Percentiles rank a stretch among this genome's conserved stretches.
These are phyloP conservation scores for Corythaeola cristata DNA, from an alignment of 2,113 vertebrate species.

Conservation along the genomic window DNA sequence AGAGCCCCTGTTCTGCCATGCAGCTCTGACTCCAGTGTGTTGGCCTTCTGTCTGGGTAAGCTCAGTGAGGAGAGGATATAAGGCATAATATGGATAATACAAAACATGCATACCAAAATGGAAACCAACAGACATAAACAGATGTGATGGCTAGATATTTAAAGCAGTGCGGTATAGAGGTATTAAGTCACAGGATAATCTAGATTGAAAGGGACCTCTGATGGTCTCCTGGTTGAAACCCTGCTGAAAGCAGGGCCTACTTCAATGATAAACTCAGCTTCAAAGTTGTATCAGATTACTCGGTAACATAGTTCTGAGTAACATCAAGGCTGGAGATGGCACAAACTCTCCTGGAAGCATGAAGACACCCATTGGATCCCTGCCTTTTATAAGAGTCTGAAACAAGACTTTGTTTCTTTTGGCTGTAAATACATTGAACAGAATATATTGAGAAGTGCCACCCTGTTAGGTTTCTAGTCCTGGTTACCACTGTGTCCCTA, in stretches of 20 bases:
- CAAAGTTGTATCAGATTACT: neutral
- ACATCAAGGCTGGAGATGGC: neutral
- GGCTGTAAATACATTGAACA: neutral
- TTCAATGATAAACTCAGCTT: neutral
- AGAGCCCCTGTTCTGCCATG: neutral
- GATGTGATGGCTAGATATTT: neutral
- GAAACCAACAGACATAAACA: neutral
- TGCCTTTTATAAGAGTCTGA: neutral
- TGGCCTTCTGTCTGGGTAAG: neutral
- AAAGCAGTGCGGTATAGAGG: neutral
- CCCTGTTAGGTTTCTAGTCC: conserved; percentile 2
- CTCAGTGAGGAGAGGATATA: neutral
- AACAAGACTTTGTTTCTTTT: neutral
- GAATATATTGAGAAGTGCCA: neutral
- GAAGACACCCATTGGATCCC: neutral
- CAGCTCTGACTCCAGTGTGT: neutral
- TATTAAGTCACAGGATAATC: neutral
- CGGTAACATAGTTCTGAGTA: neutral
- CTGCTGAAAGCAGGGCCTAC: neutral
- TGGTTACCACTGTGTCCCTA: neutral
- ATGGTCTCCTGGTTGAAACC: neutral
- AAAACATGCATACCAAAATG: neutral
- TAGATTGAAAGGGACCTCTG: neutral
- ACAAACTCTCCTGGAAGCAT: neutral
- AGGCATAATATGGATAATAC: neutral